phyloP scores from a whole-genome alignment of 2,797 vertebrate species.

The Darevskia mixta region DNA sequence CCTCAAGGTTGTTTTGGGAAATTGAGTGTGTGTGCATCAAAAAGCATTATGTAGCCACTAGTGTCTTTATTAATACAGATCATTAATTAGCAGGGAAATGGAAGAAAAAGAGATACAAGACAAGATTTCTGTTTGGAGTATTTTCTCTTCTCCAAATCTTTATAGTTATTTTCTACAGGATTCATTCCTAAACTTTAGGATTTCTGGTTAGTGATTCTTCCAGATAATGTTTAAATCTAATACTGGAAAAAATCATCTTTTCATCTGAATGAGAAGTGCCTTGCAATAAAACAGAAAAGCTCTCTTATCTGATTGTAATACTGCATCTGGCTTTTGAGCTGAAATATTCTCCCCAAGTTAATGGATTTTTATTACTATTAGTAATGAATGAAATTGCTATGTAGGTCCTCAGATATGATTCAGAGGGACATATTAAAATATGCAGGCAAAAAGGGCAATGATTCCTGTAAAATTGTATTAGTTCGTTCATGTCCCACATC shows the following conservation, averaged over 20 bases:
- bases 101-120: background rate
- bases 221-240: background rate
- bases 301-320: background rate
- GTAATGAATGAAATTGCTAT: background rate
- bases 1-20: constrained; percentile 51
- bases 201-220: background rate
- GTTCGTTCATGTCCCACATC: background rate
- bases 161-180: background rate
- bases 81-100: background rate
- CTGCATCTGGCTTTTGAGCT: background rate
- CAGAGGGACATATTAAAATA: background rate
- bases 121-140: background rate
- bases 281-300: background rate
- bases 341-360: background rate
- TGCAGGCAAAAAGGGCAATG: background rate
- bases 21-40: constrained; percentile 39
- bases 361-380: background rate
- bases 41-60: constrained; percentile 23
- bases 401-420: background rate
- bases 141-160: background rate
- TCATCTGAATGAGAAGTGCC: background rate
- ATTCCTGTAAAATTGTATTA: background rate
- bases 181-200: background rate
- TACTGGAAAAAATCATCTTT: background rate
- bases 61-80: background rate